A percentile compares a stretch with the other conserved stretches of the same genome.
These are phyloP conservation scores for Oenanthe oenanthe DNA, from an alignment of 2,113 vertebrate genomes.

Conservation along the genomic window DNA sequence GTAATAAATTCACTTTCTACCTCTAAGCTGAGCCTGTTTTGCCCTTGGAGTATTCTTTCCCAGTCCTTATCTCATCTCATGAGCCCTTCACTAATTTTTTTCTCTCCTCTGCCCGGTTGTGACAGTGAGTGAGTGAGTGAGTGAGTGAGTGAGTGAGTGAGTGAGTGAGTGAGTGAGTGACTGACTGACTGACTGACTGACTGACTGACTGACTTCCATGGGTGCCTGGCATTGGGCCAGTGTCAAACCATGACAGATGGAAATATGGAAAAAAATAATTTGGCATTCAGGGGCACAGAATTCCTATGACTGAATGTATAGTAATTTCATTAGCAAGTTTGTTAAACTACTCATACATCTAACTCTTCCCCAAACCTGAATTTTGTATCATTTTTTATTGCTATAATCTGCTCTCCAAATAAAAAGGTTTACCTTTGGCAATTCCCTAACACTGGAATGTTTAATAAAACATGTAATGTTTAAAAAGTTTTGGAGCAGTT, in stretches of 20 bases:
- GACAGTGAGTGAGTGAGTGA: no score
- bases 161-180: no score
- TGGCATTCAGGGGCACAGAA: neutral
- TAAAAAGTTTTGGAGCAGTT: neutral
- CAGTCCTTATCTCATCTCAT: neutral
- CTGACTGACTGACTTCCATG: neutral
- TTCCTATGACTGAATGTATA: neutral
- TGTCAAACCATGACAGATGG: no score
- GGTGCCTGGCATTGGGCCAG: neutral
- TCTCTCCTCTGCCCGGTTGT: neutral
- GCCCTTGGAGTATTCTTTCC: neutral
- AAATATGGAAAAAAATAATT: neutral
- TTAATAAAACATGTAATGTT: neutral
- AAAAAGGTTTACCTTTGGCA: neutral
- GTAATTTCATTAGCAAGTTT: neutral
- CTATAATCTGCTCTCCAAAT: neutral
- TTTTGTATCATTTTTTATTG: neutral
- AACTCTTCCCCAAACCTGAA: neutral
- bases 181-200: no score
- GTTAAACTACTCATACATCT: neutral
- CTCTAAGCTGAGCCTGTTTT: neutral
- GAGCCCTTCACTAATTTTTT: neutral
- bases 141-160: fast-evolving
- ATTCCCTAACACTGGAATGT: neutral
- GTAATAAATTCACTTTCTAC: neutral